Conservation (phyloP, 2,888 invertebrate species). For the Tigriopus californicus region DNA sequence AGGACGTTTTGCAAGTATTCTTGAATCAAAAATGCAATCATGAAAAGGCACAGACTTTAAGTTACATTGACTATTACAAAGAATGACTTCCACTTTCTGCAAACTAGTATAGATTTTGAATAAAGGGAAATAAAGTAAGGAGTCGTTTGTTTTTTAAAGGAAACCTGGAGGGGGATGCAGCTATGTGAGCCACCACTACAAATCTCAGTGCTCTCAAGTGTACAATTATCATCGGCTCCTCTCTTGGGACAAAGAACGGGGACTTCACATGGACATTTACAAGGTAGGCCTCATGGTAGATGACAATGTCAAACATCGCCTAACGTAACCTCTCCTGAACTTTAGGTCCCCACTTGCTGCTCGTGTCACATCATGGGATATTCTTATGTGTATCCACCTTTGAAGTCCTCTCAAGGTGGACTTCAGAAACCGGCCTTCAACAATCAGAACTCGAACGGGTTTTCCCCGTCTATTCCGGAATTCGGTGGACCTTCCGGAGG, state of each 20-base stretch:
- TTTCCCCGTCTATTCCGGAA: slow-evolving; percentile 19
- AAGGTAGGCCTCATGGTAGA: slow-evolving; percentile 34
- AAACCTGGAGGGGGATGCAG: slow-evolving; percentile 54
- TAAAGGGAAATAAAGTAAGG: background rate
- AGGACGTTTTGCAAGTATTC: too few relatives aligned
- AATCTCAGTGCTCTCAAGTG: slow-evolving; percentile 60
- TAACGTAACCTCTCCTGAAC: background rate
- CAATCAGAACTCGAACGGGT: slow-evolving; percentile 14
- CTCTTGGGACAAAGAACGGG: slow-evolving; percentile 59
- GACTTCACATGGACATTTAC: slow-evolving; percentile 63
- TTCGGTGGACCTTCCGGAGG: slow-evolving; percentile 22
- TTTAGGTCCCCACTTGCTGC: slow-evolving; percentile 54
- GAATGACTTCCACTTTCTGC: too few relatives aligned
- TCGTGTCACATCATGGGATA: slow-evolving; percentile 63
- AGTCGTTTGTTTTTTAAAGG: slow-evolving; percentile 28
- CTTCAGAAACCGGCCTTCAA: slow-evolving; percentile 16
- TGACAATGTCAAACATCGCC: background rate
- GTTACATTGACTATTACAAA: too few relatives aligned
- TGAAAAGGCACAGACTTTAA: too few relatives aligned
- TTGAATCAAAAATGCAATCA: too few relatives aligned
- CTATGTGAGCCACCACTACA: slow-evolving; percentile 55
- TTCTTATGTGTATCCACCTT: slow-evolving; percentile 21
- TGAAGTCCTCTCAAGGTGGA: slow-evolving; percentile 16
- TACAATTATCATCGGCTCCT: slow-evolving; percentile 61
- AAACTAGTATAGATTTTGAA: background rate